These are phyloP conservation scores for Pterocles orientalis DNA, from an alignment of 2,113 vertebrate species.

Conservation along the genomic window DNA sequence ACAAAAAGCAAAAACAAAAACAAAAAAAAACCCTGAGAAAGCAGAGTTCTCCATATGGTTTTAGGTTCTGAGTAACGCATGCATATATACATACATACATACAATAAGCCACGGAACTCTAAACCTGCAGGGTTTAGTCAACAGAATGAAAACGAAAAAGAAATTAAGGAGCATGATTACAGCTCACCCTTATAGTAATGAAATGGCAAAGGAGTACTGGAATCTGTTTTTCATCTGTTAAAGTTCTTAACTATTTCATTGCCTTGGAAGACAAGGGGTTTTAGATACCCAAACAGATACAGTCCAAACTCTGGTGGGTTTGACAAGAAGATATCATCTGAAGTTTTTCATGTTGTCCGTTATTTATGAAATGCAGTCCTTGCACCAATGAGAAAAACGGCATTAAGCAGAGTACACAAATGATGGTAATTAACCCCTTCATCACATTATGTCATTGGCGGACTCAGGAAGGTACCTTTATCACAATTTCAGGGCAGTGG, in stretches of 20 bases:
- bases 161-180: slow-evolving; percentile 4
- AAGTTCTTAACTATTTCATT: slow-evolving; percentile 31
- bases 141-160: neutral
- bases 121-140: slow-evolving; percentile 61
- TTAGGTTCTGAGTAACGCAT: slow-evolving; percentile 51
- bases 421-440: neutral
- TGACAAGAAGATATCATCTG: neutral
- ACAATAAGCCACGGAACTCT: slow-evolving; percentile 45
- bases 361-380: neutral
- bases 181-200: neutral
- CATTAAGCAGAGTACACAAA: neutral
- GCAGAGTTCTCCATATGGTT: slow-evolving; percentile 59
- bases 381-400: neutral
- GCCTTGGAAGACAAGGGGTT: neutral
- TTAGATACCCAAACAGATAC: neutral
- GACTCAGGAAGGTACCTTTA: neutral
- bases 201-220: neutral
- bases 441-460: neutral
- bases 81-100: neutral
- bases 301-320: neutral
- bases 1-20: neutral
- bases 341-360: neutral
- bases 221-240: slow-evolving; percentile 10
- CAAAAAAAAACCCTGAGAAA: neutral
- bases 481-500: neutral